Evolutionary conservation across 2,888 invertebrate genomes (phyloP), one percentile per base, ranked within the genome.

Genomic region (Caenorhabditis sp.): DNA sequence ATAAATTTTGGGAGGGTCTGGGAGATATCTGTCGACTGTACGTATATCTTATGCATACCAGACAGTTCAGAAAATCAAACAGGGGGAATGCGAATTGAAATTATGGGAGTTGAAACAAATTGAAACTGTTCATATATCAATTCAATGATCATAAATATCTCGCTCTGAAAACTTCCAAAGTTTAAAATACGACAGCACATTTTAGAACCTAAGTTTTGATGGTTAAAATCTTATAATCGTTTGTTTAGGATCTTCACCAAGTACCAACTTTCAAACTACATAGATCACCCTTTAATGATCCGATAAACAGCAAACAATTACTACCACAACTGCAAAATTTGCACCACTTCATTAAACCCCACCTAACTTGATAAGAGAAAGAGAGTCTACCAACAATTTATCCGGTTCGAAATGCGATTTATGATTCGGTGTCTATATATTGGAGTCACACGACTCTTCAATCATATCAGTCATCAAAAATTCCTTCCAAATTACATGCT

Each of bases 391-490:
- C 24, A 49, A 6, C 22, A 26, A 12, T 14, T 58, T 59, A 68
- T 68, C 66, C 72, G 59, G 63, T 63, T 72, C 44, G 49, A 47
- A 74, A 58, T 56, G 54, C 49, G 74, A 81, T 73, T 68, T 70
- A 19, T 81, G 73, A 74, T 74, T 74, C 58, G 35, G 47, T 54
- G 7, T 41, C 41, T 22, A 35, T 24, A 47, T 56, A 35, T 14
- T 44, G 44, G 63, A 69, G 77, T 79, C 79, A 72, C 79, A 70
- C 54, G 70, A 72, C 58, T 61, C 66, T 24, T 56, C 54, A 66
- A 54, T 64, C 74, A 73, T 81, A 70, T 75, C 74, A 56, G 51
- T 44, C 38, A 6, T 12, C 6, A 38, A 38, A 38, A 38, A 47
- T 47, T 47, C 47, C 47, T 47, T 6, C 47, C 19, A 47, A 38